These are phyloP conservation scores for Drosophila gunungcola DNA, from an alignment of 1,140 invertebrate genomes.

Conservation along the genomic window DNA sequence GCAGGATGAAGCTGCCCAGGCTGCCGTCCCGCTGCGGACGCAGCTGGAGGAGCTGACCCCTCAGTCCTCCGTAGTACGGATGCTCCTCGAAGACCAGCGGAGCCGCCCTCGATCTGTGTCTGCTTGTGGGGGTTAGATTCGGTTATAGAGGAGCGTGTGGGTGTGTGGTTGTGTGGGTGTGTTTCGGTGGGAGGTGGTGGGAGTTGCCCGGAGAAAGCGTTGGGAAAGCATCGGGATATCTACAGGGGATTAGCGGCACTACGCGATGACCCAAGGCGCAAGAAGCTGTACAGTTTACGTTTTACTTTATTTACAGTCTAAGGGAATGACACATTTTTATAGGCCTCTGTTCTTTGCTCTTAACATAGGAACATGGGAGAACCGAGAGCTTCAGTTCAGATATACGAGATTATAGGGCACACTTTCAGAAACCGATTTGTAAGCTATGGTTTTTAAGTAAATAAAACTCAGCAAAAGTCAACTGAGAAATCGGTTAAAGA, in stretches of 20 bases:
- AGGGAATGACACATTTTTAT: constrained; percentile 32
- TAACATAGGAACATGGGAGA: constrained; percentile 62
- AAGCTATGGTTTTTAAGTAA: background rate
- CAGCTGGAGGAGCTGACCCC: constrained; percentile 84
- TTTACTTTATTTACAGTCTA: constrained; percentile 74
- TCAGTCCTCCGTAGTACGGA: constrained; percentile 88
- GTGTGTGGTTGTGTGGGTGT: constrained; percentile 6
- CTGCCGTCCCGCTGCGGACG: constrained; percentile 63
- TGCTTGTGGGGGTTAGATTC: constrained; percentile 67
- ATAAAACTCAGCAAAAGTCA: background rate
- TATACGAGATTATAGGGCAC: background rate
- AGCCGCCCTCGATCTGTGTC: constrained; percentile 65
- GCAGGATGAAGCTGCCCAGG: constrained; percentile 49
- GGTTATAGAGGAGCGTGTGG: constrained; percentile 45
- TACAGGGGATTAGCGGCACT: constrained; percentile 51
- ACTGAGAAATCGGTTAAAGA: background rate
- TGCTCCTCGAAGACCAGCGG: constrained; percentile 65
- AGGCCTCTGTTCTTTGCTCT: constrained; percentile 44
- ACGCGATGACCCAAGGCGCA: constrained; percentile 29
- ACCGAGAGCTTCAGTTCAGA: constrained; percentile 23
- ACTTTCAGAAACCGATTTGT: constrained; percentile 3
- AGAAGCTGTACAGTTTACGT: constrained; percentile 40
- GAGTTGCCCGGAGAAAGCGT: constrained; percentile 31
- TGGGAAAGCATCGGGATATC: constrained; percentile 24
- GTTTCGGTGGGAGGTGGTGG: background rate